Percentiles rank a stretch among this genome's conserved stretches.
These are phyloP conservation scores for Herminia tarsipennalis DNA, from an alignment of 2,888 invertebrate species.

Conservation along the genomic window DNA sequence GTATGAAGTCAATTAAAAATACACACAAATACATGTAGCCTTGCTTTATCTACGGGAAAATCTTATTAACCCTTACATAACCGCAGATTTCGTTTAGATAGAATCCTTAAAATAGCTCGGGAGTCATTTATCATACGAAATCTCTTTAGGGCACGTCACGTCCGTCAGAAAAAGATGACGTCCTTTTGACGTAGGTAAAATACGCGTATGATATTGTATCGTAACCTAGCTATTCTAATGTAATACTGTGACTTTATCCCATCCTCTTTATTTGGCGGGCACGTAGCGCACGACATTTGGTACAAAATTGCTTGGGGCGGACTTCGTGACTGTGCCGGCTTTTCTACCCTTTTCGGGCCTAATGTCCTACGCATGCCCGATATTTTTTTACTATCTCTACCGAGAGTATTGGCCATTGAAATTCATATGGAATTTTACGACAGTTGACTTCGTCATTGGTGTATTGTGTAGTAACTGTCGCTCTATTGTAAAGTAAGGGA, in stretches of 20 bases:
- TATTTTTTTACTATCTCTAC: constrained; percentile 66
- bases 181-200: constrained; percentile 41
- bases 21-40: constrained; percentile 1
- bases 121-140: constrained; percentile 39
- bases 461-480: constrained; percentile 4
- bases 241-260: constrained; percentile 70
- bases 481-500: neutral
- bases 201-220: constrained; percentile 49
- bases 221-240: constrained; percentile 68
- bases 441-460: constrained; percentile 34
- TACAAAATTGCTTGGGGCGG: constrained; percentile 82
- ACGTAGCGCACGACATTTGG: constrained; percentile 83
- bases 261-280: constrained; percentile 81
- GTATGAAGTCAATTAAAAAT: constrained; percentile 14
- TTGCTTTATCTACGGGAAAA: constrained; percentile 3
- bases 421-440: constrained; percentile 58
- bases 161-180: constrained; percentile 44
- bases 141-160: constrained; percentile 41
- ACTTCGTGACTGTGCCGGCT: constrained; percentile 73
- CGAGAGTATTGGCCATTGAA: constrained; percentile 61
- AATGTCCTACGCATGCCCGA: constrained; percentile 74
- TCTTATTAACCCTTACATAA: constrained; percentile 15
- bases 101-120: constrained; percentile 20
- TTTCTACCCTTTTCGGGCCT: constrained; percentile 70
- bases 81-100: constrained; percentile 28